phyloP scores from a whole-genome alignment of 2,113 vertebrate genomes.

The Ia io region DNA sequence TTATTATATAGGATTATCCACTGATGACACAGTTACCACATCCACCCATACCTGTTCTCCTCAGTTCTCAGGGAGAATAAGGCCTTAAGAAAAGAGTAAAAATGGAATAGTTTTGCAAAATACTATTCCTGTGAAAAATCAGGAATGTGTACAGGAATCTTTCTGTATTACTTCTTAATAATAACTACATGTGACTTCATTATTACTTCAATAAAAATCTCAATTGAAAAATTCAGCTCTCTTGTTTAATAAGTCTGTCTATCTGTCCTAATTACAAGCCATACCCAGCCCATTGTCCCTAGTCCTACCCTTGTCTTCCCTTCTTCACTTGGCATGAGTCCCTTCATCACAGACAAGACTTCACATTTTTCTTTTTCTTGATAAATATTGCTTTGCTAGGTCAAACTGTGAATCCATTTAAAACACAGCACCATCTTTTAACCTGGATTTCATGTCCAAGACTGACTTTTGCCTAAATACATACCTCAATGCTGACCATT shows the following conservation, averaged over 20 bases:
- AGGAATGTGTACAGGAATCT: background rate
- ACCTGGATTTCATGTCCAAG: background rate
- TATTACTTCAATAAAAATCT: background rate
- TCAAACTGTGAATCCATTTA: background rate
- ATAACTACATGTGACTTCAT: background rate
- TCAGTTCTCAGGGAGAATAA: background rate
- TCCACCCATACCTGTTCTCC: background rate
- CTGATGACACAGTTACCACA: background rate
- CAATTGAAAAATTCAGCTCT: background rate
- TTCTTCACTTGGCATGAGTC: background rate
- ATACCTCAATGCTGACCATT: background rate
- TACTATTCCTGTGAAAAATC: background rate
- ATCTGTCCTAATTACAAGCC: background rate
- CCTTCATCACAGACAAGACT: background rate
- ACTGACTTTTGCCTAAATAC: background rate
- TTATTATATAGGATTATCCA: too few species aligned
- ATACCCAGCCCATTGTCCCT: background rate
- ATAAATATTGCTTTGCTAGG: background rate
- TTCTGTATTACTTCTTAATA: background rate
- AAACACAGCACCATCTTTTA: background rate
- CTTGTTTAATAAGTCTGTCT: background rate
- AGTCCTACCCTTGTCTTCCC: background rate
- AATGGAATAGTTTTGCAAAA: background rate
- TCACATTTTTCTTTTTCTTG: background rate
- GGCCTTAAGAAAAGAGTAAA: background rate